Base-by-base conservation (phyloP, 2,797 vertebrate species). In the Geotrypetes seraphini region DNA sequence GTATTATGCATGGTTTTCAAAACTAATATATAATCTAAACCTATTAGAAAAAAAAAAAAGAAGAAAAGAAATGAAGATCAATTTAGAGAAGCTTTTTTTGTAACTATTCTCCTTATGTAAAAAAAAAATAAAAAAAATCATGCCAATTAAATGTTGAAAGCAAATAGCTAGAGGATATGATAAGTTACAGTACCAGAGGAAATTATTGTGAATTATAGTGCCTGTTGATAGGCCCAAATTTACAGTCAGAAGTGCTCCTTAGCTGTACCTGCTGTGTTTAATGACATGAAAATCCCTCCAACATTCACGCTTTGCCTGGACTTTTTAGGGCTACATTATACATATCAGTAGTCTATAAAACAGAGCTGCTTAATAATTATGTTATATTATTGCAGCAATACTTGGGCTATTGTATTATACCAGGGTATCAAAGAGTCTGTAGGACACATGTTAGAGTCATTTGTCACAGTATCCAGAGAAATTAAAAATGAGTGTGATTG, bases 261-360 rank as follows among this genome's bases (percentile, higher is more conserved):
- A 47, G 33, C 16, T 47, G 33, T 16, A 37, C 62, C 42, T 49
- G 43, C 54, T 45, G 25, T 9, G 33, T 34, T 43, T 31, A 34
- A 14, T 21, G 25, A 55, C 63, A 50, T 44, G 41, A 56, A 58
- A 20, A 3, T 22, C 43, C 32, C 18, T 47, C 41, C 41, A 37
- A 47, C 26, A 53, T 44, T 70, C 13, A 48, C 3, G 12, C 17
- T 11, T 30, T 31, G 14, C 18, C 44, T 50, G 52, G 30, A 49
- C 27, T 60, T 70, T 54, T 57, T 53, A 55, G 21, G 15, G 6
- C 26, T 63, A 43, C 23, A 31, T 60, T 47, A 62, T 27, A 3
- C 12, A 60, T n/a, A n/a, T 35, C 47, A 36, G 40, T 1, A 16
- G 44, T 39, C 51, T n/a, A n/a, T n/a, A n/a, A n/a, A n/a, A n/a